phyloP scores from a whole-genome alignment of 2,797 vertebrate genomes.

The Sebastes flavidus region DNA sequence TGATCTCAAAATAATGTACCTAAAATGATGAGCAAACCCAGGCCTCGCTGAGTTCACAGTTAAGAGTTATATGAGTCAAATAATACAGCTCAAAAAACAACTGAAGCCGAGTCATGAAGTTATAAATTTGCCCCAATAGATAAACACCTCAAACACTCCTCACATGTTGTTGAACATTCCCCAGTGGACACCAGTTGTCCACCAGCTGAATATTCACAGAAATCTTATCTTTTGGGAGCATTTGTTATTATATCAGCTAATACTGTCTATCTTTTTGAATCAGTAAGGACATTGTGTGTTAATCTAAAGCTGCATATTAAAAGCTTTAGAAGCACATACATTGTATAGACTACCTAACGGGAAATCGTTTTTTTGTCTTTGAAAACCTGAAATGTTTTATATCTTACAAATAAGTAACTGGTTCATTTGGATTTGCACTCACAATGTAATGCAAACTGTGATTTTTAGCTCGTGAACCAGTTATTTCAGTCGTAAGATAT shows the following conservation, averaged over 20 bases:
- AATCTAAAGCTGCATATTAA: background rate
- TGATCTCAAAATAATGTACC: background rate
- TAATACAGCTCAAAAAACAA: background rate
- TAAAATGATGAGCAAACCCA: background rate
- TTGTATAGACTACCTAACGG: no score
- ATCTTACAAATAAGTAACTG: background rate
- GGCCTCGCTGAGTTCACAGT: background rate
- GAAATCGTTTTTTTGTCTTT: background rate
- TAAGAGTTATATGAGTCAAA: background rate
- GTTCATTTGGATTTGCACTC: background rate
- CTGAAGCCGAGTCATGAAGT: background rate
- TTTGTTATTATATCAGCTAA: background rate
- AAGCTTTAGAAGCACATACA: background rate
- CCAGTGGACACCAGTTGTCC: background rate
- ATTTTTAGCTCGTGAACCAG: background rate
- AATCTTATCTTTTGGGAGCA: background rate
- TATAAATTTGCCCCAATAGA: background rate
- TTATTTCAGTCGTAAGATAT: background rate
- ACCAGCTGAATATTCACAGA: background rate
- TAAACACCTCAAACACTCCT: constrained; percentile 7
- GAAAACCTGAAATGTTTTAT: background rate
- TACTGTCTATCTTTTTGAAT: background rate
- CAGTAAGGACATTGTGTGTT: constrained; percentile 4
- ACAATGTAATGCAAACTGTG: background rate
- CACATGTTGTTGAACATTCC: constrained; percentile 35